phyloP scores from a whole-genome alignment of 1,140 invertebrate species.

The Megathymus violae region DNA sequence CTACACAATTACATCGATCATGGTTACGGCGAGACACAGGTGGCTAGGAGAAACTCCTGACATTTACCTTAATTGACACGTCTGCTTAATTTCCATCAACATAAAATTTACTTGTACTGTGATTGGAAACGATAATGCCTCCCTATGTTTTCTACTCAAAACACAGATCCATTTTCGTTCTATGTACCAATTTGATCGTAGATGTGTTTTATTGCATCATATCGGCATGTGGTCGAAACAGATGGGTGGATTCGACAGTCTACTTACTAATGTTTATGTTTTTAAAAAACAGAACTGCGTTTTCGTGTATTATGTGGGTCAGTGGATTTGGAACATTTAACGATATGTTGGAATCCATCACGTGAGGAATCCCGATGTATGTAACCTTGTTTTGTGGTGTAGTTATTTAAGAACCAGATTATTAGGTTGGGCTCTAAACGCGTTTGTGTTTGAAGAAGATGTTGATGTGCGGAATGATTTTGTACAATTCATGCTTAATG shows the following conservation, averaged over 20 bases:
- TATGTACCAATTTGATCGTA: constrained; percentile 12
- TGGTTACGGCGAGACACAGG: too few relatives aligned
- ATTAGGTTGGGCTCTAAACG: neutral
- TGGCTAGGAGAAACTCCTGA: too few relatives aligned
- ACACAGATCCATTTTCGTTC: neutral
- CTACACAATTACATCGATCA: too few relatives aligned
- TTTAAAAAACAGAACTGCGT: constrained; percentile 32
- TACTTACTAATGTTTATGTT: constrained; percentile 37
- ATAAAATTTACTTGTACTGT: too few relatives aligned
- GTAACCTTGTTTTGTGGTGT: constrained; percentile 4
- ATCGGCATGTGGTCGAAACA: constrained; percentile 36
- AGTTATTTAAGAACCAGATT: neutral
- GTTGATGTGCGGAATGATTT: too few relatives aligned
- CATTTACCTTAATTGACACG: too few relatives aligned
- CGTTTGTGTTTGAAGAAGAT: too few relatives aligned
- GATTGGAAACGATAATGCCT: neutral
- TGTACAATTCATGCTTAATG: too few relatives aligned
- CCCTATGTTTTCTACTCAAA: neutral
- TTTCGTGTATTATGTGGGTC: constrained; percentile 38
- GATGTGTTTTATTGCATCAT: constrained; percentile 32
- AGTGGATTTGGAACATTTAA: constrained; percentile 30
- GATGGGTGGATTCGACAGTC: constrained; percentile 35
- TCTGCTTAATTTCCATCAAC: too few relatives aligned
- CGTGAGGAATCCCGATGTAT: constrained; percentile 7
- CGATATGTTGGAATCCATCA: constrained; percentile 12